A percentile compares a stretch with the other conserved stretches of the same genome.
These are phyloP conservation scores for Poecilia picta DNA, from an alignment of 2,797 vertebrate genomes.

Conservation along the genomic window DNA sequence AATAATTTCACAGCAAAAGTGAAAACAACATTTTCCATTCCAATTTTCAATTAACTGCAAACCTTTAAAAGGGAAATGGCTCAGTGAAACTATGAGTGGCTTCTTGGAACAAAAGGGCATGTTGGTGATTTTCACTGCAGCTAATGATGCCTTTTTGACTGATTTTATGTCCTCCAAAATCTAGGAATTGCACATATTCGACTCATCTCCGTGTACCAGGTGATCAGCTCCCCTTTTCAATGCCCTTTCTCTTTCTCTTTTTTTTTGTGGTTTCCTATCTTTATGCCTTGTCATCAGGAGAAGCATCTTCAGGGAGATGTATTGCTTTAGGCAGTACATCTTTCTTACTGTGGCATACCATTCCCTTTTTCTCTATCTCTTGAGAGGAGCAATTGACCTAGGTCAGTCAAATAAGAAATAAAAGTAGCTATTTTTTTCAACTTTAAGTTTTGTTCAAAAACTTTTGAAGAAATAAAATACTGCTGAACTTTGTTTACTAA, in stretches of 20 bases:
- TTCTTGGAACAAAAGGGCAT: background rate
- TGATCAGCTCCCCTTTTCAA: slow-evolving; percentile 62
- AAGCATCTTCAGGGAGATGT: slow-evolving; percentile 77
- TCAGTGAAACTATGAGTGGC: background rate
- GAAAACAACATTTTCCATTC: slow-evolving; percentile 6
- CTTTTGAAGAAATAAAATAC: background rate
- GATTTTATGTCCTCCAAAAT: slow-evolving; percentile 29
- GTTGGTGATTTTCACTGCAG: background rate
- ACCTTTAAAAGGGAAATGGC: background rate
- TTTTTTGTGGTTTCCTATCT: slow-evolving; percentile 39
- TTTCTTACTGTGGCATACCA: slow-evolving; percentile 35
- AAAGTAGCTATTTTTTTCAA: background rate
- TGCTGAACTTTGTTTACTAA: background rate
- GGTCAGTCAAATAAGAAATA: slow-evolving; percentile 4
- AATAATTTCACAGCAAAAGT: slow-evolving; percentile 29
- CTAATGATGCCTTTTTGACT: slow-evolving; percentile 42
- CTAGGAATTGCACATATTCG: slow-evolving; percentile 30
- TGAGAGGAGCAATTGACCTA: slow-evolving; percentile 30
- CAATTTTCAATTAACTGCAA: background rate
- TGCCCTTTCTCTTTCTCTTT: slow-evolving; percentile 21
- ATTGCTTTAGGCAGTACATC: slow-evolving; percentile 80
- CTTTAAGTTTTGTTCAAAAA: slow-evolving; percentile 4
- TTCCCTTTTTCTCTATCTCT: slow-evolving; percentile 40
- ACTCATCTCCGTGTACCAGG: slow-evolving; percentile 55
- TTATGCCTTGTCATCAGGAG: slow-evolving; percentile 72